Evolutionary conservation across 2,797 vertebrate species (phyloP), one percentile per base, ranked within the genome.

Genomic region (Champsocephalus gunnari): DNA sequence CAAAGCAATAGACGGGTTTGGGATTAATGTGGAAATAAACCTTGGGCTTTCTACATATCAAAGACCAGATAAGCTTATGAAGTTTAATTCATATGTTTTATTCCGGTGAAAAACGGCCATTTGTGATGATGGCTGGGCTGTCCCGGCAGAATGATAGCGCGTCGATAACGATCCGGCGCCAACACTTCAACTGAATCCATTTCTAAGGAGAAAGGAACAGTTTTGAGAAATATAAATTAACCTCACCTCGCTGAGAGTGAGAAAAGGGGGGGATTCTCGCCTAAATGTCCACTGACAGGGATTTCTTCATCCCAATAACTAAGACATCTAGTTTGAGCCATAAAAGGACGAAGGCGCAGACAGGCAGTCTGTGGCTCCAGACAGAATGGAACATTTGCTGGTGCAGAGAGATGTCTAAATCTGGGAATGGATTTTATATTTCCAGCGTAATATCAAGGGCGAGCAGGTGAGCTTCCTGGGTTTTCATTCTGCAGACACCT

Each of bases 81-180:
- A 95, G 94, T 95, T 94, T 93, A 95, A 95, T 95, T 95, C 93
- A 92, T 94, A 94, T 95, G 94, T 95, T 95, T 95, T 94, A 94
- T 95, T 94, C 93, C 59, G 75, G 89, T 87, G 89, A 89, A 92
- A 95, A 92, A 94, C 83, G 89, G 87, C 87, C 93, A 92, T 94
- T 94, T 95, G 93, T 91, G 91, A 90, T 92, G 92, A 92, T 92
- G 92, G 93, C 93, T 92, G 85, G 89, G 88, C 91, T 89, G 92
- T 94, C 92, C 93, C 89, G 58, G 84, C 75, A 66, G 92, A 93
- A 89, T 88, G 93, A 94, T 94, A 94, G 91, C 84, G 56, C 2
- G 12, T 38, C 66, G 91, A 94, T 95, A 94, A 93, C 84, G 51
- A 94, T 93, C 91, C 89, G n/a, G 84, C 82, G 66, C 84, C 93